Conservation (phyloP, 2,888 invertebrate genomes). For the Megaustenia siamemsis region DNA sequence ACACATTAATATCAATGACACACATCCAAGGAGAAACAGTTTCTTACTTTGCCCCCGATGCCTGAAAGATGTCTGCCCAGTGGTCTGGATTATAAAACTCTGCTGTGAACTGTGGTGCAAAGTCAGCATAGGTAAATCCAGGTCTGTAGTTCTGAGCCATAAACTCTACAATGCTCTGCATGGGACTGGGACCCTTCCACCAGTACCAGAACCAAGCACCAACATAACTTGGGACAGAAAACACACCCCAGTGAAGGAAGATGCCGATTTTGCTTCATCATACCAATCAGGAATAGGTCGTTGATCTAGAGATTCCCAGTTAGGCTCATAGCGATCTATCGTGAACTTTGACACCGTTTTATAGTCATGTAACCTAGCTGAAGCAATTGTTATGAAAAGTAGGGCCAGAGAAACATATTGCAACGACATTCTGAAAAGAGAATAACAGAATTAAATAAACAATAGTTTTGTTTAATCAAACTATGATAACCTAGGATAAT, state of each 20-base stretch:
- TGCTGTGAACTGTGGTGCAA: conserved; percentile 90
- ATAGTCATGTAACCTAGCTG: neutral
- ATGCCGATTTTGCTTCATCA: conserved; percentile 81
- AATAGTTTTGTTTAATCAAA: too few relatives aligned
- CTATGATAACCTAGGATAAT: too few relatives aligned
- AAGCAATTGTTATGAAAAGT: neutral
- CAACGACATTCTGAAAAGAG: neutral
- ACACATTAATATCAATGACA: neutral
- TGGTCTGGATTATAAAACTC: conserved; percentile 91
- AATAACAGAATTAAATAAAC: neutral
- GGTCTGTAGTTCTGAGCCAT: conserved; percentile 92
- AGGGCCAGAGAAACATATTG: neutral
- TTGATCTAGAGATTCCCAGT: conserved; percentile 80
- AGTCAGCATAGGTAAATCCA: conserved; percentile 93
- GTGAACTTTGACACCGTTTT: conserved; percentile 7
- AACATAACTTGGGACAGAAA: conserved; percentile 84
- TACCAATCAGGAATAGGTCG: conserved; percentile 80
- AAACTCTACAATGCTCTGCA: conserved; percentile 81
- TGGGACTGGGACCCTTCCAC: conserved; percentile 63
- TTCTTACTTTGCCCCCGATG: conserved; percentile 89
- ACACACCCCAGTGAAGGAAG: conserved; percentile 81
- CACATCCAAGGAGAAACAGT: neutral
- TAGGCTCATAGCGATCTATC: conserved; percentile 65
- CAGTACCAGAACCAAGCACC: conserved; percentile 82
- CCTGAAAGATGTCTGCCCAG: conserved; percentile 91